These are phyloP conservation scores for Theretra japonica DNA, from an alignment of 2,888 invertebrate genomes.

Conservation along the genomic window DNA sequence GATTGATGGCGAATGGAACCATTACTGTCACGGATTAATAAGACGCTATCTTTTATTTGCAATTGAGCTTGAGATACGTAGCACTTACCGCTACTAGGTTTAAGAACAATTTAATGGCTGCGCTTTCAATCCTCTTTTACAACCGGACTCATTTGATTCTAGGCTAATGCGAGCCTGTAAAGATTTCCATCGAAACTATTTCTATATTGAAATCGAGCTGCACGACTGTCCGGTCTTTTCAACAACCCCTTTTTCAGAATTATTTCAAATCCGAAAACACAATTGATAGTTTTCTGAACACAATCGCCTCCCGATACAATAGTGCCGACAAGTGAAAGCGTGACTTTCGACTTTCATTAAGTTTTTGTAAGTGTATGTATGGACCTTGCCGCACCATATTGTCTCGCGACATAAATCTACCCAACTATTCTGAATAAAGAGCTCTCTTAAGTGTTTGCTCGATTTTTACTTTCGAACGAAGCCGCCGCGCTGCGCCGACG, in stretches of 20 bases:
- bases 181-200: background rate
- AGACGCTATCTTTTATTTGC: background rate
- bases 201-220: background rate
- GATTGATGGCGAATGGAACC: background rate
- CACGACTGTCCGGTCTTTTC: slow-evolving; percentile 22
- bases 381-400: slow-evolving; percentile 74
- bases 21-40: slow-evolving; percentile 1
- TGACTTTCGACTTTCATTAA: slow-evolving; percentile 83
- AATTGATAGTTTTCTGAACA: slow-evolving; percentile 66
- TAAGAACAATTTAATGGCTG: slow-evolving; percentile 11
- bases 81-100: slow-evolving; percentile 13
- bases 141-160: slow-evolving; percentile 16
- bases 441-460: slow-evolving; percentile 56
- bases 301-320: slow-evolving; percentile 75
- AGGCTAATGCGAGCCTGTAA: slow-evolving; percentile 2
- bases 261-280: slow-evolving; percentile 53
- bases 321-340: slow-evolving; percentile 81
- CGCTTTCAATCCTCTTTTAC: slow-evolving; percentile 16
- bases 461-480: slow-evolving; percentile 62
- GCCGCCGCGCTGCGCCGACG: slow-evolving; percentile 39
- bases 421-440: slow-evolving; percentile 61
- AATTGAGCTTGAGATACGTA: background rate
- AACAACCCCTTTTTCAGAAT: slow-evolving; percentile 58
- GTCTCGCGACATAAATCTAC: slow-evolving; percentile 76
- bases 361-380: slow-evolving; percentile 80